Evolutionary conservation across 2,888 invertebrate genomes (phyloP).

Genomic region (Parelbella ahira): DNA sequence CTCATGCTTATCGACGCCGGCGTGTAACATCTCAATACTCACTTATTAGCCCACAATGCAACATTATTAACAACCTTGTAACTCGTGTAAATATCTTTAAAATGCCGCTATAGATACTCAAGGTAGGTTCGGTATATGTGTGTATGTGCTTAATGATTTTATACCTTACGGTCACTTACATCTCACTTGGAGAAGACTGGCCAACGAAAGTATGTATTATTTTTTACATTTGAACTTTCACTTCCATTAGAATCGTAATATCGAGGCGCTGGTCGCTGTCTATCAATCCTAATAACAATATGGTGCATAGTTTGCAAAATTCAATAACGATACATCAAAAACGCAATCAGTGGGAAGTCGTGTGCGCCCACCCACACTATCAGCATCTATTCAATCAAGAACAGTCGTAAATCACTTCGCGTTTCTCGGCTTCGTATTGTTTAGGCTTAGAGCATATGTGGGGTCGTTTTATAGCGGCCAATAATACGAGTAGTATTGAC

Average conservation of each 20-base stretch:
- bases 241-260: conserved; percentile 29
- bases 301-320: conserved; percentile 35
- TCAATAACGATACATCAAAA: conserved; percentile 55
- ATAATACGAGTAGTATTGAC: conserved; percentile 29
- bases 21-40: conserved; percentile 44
- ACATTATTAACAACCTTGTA: conserved; percentile 37
- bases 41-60: conserved; percentile 44
- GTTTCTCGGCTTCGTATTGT: conserved; percentile 29
- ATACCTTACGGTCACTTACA: background rate
- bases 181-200: too few species aligned
- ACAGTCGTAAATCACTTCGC: conserved; percentile 37
- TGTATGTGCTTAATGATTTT: too few species aligned
- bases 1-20: conserved; percentile 51
- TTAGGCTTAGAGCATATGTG: conserved; percentile 23
- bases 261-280: conserved; percentile 12
- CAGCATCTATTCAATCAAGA: conserved; percentile 41
- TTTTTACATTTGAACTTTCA: conserved; percentile 10
- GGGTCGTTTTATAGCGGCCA: conserved; percentile 35
- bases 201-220: too few species aligned
- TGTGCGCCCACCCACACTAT: conserved; percentile 39
- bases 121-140: too few species aligned
- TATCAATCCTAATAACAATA: conserved; percentile 24
- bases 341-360: conserved; percentile 42
- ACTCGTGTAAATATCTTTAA: conserved; percentile 11
- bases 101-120: too few species aligned